Conservation (phyloP, 1,140 invertebrate genomes). For the Drosophila athabasca region DNA sequence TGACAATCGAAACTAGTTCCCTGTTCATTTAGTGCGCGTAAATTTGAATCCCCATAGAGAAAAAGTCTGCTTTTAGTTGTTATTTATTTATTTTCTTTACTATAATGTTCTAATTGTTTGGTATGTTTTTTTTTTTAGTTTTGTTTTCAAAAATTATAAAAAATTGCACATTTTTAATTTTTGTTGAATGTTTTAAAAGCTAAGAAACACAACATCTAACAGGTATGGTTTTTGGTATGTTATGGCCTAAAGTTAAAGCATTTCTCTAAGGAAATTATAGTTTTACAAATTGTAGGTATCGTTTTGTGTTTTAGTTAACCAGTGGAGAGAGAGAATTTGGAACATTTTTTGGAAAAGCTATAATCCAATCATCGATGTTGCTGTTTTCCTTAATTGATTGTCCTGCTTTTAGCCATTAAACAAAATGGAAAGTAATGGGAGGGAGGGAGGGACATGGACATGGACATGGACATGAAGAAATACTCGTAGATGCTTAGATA, state of each 20-base stretch:
- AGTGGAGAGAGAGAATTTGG: constrained; percentile 23
- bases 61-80: background rate
- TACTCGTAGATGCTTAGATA: constrained; percentile 13
- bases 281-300: constrained; percentile 1
- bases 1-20: too few relatives aligned
- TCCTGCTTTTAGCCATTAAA: constrained; percentile 74
- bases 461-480: constrained; percentile 6
- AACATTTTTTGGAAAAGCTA: constrained; percentile 15
- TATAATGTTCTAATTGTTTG: constrained; percentile 63
- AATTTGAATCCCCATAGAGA: too few relatives aligned
- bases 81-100: constrained; percentile 47
- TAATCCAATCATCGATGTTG: constrained; percentile 45
- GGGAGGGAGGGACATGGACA: constrained; percentile 1
- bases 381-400: constrained; percentile 68
- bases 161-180: constrained; percentile 39
- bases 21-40: too few relatives aligned
- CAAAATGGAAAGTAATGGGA: constrained; percentile 2
- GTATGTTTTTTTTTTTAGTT: constrained; percentile 30
- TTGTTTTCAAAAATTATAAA: constrained; percentile 55
- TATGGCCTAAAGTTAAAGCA: background rate
- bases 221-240: constrained; percentile 11
- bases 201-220: too few relatives aligned
- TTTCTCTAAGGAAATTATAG: constrained; percentile 15
- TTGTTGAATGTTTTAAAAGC: too few relatives aligned
- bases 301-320: constrained; percentile 36